These are phyloP conservation scores for Helarctos malayanus DNA, from an alignment of 2,797 vertebrate genomes.

Conservation along the genomic window DNA sequence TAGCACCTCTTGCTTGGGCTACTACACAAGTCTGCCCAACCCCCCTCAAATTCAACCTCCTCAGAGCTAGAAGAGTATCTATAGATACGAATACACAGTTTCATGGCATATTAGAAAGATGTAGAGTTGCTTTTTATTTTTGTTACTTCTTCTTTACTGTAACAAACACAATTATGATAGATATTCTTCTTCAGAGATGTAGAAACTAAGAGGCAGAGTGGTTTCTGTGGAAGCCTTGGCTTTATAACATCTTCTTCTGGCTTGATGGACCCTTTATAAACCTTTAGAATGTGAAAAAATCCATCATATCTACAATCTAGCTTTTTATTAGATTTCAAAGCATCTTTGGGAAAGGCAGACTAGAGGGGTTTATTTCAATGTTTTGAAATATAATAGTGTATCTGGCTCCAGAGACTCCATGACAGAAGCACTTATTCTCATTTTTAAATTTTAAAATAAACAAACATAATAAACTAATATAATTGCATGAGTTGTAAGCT, in stretches of 20 bases:
- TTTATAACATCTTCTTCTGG: slow-evolving; percentile 47
- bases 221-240: not conserved
- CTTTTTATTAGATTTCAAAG: slow-evolving; percentile 56
- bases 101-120: not conserved
- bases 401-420: not conserved
- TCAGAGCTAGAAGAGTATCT: not conserved
- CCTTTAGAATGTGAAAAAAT: slow-evolving; percentile 14
- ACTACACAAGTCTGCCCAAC: not conserved
- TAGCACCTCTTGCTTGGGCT: not conserved
- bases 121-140: not conserved
- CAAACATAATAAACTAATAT: slow-evolving; percentile 32
- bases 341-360: slow-evolving; percentile 40
- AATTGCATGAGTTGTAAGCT: slow-evolving; percentile 21
- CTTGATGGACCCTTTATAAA: not conserved
- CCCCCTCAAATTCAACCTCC: not conserved
- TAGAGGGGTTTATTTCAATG: slow-evolving; percentile 20
- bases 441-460: slow-evolving; percentile 46
- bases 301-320: not conserved
- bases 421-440: slow-evolving; percentile 9
- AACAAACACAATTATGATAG: not conserved
- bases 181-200: not conserved
- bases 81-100: not conserved
- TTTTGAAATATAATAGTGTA: slow-evolving; percentile 20
- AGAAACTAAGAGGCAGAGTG: slow-evolving; percentile 14
- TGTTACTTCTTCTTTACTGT: slow-evolving; percentile 4